Conservation (phyloP, 1,140 invertebrate species). For the Diprion similis region DNA sequence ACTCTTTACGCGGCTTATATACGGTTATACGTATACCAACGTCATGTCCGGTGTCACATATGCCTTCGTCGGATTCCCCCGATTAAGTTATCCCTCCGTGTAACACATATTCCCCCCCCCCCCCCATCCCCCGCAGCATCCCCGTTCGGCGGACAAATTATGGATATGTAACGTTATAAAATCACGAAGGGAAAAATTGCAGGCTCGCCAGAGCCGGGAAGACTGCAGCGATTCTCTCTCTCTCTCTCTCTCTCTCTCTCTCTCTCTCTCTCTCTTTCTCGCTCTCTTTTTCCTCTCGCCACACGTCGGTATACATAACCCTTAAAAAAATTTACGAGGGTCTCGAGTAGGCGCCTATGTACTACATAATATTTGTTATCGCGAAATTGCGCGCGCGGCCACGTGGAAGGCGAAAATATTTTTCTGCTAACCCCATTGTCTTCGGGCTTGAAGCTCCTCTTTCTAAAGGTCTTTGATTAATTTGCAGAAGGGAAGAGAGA, state of each 20-base stretch:
- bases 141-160: too few relatives aligned
- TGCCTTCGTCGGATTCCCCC: background rate
- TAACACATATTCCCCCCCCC: too few relatives aligned
- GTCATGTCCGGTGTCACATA: conserved; percentile 2
- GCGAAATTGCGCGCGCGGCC: background rate
- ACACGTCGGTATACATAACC: background rate
- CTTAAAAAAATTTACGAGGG: conserved; percentile 5
- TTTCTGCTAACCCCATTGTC: background rate
- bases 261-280: too few relatives aligned
- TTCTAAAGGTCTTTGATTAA: background rate
- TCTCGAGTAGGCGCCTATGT: background rate
- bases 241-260: too few relatives aligned
- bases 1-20: conserved; percentile 3
- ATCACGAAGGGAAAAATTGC: too few relatives aligned
- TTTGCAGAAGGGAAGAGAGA: too few relatives aligned
- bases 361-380: background rate
- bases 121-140: too few relatives aligned
- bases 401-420: conserved; percentile 1
- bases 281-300: too few relatives aligned
- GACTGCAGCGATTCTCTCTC: too few relatives aligned
- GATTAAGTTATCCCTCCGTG: conserved; percentile 1
- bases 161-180: too few relatives aligned
- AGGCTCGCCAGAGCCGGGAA: too few relatives aligned
- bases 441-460: background rate
- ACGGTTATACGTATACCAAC: background rate